Evolutionary conservation across 2,113 vertebrate species (phyloP).

Genomic region (Turdus rufiventris): DNA sequence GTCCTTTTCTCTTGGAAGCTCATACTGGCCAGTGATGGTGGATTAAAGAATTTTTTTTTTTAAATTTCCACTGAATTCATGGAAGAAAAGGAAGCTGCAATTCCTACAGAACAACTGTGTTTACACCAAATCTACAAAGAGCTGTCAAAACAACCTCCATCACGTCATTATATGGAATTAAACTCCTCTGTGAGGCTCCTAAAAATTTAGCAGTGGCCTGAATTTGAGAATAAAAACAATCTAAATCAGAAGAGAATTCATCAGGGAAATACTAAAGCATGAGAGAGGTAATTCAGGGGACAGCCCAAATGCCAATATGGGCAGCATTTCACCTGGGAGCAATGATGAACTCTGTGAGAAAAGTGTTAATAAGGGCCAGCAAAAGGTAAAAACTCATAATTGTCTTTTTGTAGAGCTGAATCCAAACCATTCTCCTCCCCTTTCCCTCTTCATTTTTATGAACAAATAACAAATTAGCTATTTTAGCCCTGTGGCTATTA

Average conservation of each 20-base stretch:
- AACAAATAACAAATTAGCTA: not conserved
- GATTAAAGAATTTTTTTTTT: not conserved
- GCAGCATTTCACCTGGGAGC: not conserved
- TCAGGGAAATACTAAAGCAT: not conserved
- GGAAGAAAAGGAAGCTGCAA: not conserved
- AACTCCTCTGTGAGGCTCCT: not conserved
- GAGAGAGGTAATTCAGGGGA: not conserved
- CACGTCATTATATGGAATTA: not conserved
- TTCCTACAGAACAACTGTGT: not conserved
- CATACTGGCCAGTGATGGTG: not conserved
- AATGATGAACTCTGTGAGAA: not conserved
- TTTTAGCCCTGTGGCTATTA: not conserved
- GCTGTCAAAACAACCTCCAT: not conserved
- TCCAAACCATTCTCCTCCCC: not conserved
- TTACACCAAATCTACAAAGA: not conserved
- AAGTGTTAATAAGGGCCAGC: not conserved
- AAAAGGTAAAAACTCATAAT: not conserved
- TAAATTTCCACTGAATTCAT: not conserved
- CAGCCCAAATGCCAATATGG: not conserved
- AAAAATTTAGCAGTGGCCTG: not conserved
- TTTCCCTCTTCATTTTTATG: not conserved
- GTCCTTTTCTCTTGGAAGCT: not conserved
- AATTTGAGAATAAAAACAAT: not conserved
- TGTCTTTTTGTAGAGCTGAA: not conserved
- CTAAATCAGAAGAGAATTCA: not conserved